phyloP scores from a whole-genome alignment of 2,888 invertebrate species.

The Mesorhabditis belari region DNA sequence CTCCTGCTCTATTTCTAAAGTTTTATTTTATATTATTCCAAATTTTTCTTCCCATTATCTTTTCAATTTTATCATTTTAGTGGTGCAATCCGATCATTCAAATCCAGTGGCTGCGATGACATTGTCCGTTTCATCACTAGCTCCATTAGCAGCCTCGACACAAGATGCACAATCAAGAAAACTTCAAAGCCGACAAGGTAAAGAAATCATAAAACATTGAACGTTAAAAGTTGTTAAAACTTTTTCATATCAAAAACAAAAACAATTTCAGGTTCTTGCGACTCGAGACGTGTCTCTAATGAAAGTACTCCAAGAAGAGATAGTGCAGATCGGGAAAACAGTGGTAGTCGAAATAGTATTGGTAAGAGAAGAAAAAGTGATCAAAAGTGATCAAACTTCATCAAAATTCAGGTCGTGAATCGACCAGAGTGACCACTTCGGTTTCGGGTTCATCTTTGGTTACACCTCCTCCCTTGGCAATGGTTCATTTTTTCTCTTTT shows the following conservation, averaged over 20 bases:
- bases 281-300: background rate
- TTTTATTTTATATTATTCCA: background rate
- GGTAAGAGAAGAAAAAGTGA: background rate
- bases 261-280: too few species aligned
- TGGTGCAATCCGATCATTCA: slow-evolving; percentile 51
- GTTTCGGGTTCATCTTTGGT: slow-evolving; percentile 17
- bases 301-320: background rate
- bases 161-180: background rate
- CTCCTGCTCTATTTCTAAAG: background rate
- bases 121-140: slow-evolving; percentile 23
- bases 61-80: slow-evolving; percentile 27
- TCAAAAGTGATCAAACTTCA: background rate
- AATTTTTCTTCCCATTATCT: background rate
- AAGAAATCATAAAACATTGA: too few species aligned
- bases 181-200: background rate
- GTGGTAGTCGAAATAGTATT: background rate
- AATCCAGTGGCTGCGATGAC: slow-evolving; percentile 27
- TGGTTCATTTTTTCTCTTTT: background rate
- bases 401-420: slow-evolving; percentile 1
- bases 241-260: too few species aligned
- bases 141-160: slow-evolving; percentile 12
- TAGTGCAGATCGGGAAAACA: background rate
- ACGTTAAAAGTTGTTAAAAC: too few species aligned
- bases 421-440: background rate
- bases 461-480: slow-evolving; percentile 22